Evolutionary conservation across 2,888 invertebrate species (phyloP).

Genomic region (Alviniconcha strummeri): DNA sequence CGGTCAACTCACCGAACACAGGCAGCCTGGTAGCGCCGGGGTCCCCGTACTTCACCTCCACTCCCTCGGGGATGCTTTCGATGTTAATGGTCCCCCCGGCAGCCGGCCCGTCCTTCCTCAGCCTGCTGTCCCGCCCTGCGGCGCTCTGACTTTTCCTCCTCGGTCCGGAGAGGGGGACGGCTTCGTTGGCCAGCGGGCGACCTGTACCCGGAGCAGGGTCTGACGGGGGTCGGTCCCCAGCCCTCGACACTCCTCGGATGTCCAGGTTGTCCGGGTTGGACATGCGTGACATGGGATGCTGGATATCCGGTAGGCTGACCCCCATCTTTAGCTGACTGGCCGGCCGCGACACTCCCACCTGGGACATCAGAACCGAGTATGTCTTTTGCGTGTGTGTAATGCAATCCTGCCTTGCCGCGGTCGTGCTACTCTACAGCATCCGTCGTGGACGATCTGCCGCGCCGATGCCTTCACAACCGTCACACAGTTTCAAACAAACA

Average conservation of each 20-base stretch:
- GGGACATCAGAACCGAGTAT: constrained; percentile 51
- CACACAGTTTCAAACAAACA: background rate
- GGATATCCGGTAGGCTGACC: constrained; percentile 62
- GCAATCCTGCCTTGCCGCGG: too few species aligned
- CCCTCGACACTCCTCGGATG: constrained; percentile 65
- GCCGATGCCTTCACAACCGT: too few species aligned
- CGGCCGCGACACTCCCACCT: constrained; percentile 56
- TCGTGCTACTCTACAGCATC: too few species aligned
- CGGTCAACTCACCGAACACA: constrained; percentile 67
- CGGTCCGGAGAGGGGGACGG: constrained; percentile 30
- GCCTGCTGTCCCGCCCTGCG: constrained; percentile 52
- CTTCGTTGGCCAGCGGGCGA: constrained; percentile 64
- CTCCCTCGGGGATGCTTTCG: constrained; percentile 69
- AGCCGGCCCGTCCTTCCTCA: constrained; percentile 37
- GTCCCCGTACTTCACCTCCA: constrained; percentile 68
- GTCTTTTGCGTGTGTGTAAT: too few species aligned
- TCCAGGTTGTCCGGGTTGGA: constrained; percentile 64
- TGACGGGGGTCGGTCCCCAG: constrained; percentile 56
- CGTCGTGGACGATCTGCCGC: constrained; percentile 46
- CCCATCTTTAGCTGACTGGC: constrained; percentile 54
- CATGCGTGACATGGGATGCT: constrained; percentile 69
- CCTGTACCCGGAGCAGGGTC: constrained; percentile 43
- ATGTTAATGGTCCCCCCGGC: constrained; percentile 38
- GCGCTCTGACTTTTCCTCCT: constrained; percentile 56
- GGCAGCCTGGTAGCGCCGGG: constrained; percentile 67